These are phyloP conservation scores for Antennarius striatus DNA, from an alignment of 2,113 vertebrate genomes.

Conservation along the genomic window DNA sequence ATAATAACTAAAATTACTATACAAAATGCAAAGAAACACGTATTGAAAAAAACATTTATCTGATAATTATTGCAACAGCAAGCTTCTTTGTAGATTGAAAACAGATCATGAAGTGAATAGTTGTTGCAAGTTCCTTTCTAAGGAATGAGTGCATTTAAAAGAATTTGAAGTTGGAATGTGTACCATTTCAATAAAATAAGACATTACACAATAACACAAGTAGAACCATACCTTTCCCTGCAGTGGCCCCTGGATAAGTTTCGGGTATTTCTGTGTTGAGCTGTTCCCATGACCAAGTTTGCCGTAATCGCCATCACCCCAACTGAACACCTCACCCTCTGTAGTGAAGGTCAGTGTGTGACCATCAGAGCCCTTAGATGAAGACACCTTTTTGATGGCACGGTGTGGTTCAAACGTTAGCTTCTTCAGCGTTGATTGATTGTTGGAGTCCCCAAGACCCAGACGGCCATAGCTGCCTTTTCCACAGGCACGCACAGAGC, in stretches of 20 bases:
- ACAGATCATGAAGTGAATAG: neutral
- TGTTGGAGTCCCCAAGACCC: constrained; percentile 85
- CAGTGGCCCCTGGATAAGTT: constrained; percentile 83
- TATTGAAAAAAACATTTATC: neutral
- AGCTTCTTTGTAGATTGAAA: no score
- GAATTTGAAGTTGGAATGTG: neutral
- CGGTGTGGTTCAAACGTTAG: constrained; percentile 82
- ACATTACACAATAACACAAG: neutral
- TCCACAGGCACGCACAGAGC: constrained; percentile 82
- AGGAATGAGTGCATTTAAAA: neutral
- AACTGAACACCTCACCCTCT: constrained; percentile 85
- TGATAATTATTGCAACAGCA: neutral
- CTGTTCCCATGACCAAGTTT: constrained; percentile 86
- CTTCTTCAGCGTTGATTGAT: constrained; percentile 83
- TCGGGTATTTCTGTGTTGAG: constrained; percentile 85
- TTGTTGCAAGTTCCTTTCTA: neutral
- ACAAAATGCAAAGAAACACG: no score
- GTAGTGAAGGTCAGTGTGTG: constrained; percentile 84
- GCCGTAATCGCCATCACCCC: constrained; percentile 85
- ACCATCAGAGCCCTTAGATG: constrained; percentile 84
- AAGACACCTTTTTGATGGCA: constrained; percentile 82
- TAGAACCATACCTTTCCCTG: constrained; percentile 78
- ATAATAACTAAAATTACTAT: no score
- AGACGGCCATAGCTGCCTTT: constrained; percentile 84
- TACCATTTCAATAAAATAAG: neutral